Evolutionary conservation across 2,888 invertebrate genomes (phyloP).

Genomic region (Bhutanitis thaidina): DNA sequence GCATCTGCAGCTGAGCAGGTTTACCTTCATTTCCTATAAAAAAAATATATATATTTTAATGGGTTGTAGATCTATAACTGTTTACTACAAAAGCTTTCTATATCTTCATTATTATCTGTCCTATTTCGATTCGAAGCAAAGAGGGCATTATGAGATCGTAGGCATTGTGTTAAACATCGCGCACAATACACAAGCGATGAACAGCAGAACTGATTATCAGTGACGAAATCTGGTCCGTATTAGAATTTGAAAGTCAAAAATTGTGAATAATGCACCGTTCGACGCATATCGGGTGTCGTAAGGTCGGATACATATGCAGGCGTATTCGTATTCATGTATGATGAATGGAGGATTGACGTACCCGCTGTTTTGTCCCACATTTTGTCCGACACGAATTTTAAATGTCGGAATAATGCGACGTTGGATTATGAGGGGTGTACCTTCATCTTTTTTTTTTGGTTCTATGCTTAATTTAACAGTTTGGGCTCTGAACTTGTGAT

Average conservation of each 20-base stretch:
- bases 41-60: no score
- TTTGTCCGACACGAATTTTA: slow-evolving; percentile 13
- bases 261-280: slow-evolving; percentile 19
- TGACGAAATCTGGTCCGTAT: slow-evolving; percentile 26
- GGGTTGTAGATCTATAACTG: no score
- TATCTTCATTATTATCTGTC: neutral
- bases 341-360: slow-evolving; percentile 9
- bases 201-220: slow-evolving; percentile 21
- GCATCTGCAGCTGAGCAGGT: no score
- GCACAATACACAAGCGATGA: neutral
- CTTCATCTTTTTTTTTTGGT: neutral
- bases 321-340: slow-evolving; percentile 8
- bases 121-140: slow-evolving; percentile 12
- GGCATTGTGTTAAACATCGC: neutral
- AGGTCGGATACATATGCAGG: slow-evolving; percentile 10
- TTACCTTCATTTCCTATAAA: no score
- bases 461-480: slow-evolving; percentile 17
- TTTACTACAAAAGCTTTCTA: neutral
- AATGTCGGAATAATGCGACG: slow-evolving; percentile 4
- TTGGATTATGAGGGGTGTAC: slow-evolving; percentile 8
- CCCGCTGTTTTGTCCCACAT: slow-evolving; percentile 6
- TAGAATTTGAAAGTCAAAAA: slow-evolving; percentile 25
- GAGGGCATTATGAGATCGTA: slow-evolving; percentile 7
- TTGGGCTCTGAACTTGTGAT: neutral
- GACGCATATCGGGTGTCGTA: slow-evolving; percentile 13